Evolutionary conservation across 2,797 vertebrate genomes (phyloP), one percentile per base, ranked within the genome.

Genomic region (Sphenopsis melanotis): DNA sequence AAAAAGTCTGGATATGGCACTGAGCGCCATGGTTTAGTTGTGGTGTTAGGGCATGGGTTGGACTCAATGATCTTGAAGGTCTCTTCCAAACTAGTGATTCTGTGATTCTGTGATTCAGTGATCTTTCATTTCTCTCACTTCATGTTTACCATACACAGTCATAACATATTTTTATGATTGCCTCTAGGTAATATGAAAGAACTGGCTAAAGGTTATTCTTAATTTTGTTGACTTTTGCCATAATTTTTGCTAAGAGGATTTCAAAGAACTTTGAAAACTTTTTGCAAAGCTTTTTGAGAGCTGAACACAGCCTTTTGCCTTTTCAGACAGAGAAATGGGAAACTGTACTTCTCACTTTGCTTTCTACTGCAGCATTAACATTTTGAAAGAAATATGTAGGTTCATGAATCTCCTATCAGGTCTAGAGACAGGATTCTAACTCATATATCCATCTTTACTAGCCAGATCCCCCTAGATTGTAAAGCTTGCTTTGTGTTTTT

Each of bases 1-100:
- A 41, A 39, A 50, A 34, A 34, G 7, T 19, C 0, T 52, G 59
- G 12, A 52, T 52, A 3, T 63, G 37, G 24, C 24, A 23, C 24
- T 19, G 0, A 0, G 30, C 29, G 47, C 10, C 24, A n/a, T 18
- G 9, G 7, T 34, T 19, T 34, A 42, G 4, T 29, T 52, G 9
- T 9, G 32, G 9, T 23, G 7, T 41, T 42, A 15, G 20, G 9
- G 9, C 9, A 56, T 18, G 24, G 9, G 15, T 34, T n/a, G 30
- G 46, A n/a, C 46, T 22, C 0, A 0, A 76, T 52, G 46, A 34
- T 23, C 74, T 34, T 52, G 47, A 34, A 63, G 19, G 32, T 17
- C 19, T 63, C 37, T 42, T 29, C 26, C 7, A 52, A 15, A 3
- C 15, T 4, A 5, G 6, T 21, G 8, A 39, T 39, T 75, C 34